Evolutionary conservation across 2,888 invertebrate species (phyloP).

Genomic region (Nomada ruficornis): DNA sequence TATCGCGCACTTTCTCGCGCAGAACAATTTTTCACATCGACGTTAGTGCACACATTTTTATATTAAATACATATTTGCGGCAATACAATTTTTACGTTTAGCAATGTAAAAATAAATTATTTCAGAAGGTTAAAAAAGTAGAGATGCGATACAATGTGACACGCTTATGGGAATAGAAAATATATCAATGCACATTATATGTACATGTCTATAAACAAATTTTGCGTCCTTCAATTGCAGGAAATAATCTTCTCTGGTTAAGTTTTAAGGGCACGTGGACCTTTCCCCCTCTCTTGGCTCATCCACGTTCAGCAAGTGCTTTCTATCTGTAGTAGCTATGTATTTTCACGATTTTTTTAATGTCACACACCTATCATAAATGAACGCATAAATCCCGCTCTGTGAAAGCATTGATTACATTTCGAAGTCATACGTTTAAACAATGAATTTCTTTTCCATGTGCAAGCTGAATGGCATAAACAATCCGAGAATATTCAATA

Average conservation of each 20-base stretch:
- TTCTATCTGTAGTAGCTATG: neutral
- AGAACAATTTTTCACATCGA: slow-evolving; percentile 61
- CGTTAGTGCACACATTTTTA: slow-evolving; percentile 26
- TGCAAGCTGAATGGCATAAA: slow-evolving; percentile 61
- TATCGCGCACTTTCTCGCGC: slow-evolving; percentile 66
- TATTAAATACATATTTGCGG: neutral
- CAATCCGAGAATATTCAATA: slow-evolving; percentile 70
- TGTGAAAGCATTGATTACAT: slow-evolving; percentile 62
- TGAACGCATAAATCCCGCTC: slow-evolving; percentile 41
- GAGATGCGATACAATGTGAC: too few species aligned
- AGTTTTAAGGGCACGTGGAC: slow-evolving; percentile 10
- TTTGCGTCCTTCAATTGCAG: neutral
- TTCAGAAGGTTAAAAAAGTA: too few species aligned
- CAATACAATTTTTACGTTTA: neutral
- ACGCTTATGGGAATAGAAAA: too few species aligned
- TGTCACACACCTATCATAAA: neutral
- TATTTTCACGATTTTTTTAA: slow-evolving; percentile 13
- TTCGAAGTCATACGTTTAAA: slow-evolving; percentile 60
- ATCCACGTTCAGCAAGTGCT: neutral
- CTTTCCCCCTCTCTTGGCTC: neutral
- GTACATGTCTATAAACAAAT: neutral
- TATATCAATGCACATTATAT: too few species aligned
- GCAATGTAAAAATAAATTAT: neutral
- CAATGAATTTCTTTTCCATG: slow-evolving; percentile 66
- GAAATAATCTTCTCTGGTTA: neutral